phyloP scores from a whole-genome alignment of 2,113 vertebrate species.

The Centrocercus urophasianus region DNA sequence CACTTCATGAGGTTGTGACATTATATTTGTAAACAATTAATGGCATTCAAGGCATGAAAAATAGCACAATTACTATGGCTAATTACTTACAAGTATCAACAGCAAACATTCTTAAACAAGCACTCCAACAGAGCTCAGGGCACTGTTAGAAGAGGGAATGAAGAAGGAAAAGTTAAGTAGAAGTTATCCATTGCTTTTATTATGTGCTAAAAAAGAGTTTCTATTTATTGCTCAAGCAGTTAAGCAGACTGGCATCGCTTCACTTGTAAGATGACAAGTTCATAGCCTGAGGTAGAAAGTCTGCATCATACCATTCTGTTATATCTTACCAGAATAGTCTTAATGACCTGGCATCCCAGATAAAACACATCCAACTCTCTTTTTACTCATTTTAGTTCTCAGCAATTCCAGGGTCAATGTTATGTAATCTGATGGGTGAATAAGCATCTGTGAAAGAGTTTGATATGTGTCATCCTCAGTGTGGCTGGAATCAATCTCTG shows the following conservation, averaged over 20 bases:
- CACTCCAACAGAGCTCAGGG: conserved; percentile 19
- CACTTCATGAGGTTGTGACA: background rate
- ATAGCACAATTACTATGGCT: background rate
- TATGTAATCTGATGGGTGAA: conserved; percentile 58
- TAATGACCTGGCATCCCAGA: conserved; percentile 43
- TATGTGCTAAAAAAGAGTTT: background rate
- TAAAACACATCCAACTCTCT: conserved; percentile 14
- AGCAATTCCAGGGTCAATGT: conserved; percentile 28
- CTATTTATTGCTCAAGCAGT: conserved; percentile 48
- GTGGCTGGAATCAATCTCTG: conserved; percentile 57
- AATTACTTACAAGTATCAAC: conserved; percentile 5
- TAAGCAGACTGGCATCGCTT: conserved; percentile 25
- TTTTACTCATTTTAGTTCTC: conserved; percentile 39
- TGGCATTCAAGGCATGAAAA: background rate
- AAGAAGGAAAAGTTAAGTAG: background rate
- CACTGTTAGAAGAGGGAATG: background rate
- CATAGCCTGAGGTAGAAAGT: conserved; percentile 28
- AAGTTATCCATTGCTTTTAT: conserved; percentile 38
- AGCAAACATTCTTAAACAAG: background rate
- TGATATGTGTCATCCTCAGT: conserved; percentile 52
- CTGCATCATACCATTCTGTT: conserved; percentile 34
- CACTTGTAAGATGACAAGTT: conserved; percentile 37
- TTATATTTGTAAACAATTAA: background rate
- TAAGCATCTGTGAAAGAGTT: conserved; percentile 64
- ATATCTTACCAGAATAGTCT: conserved; percentile 22